These are phyloP conservation scores for Hedya salicella DNA, from an alignment of 2,888 invertebrate genomes.

Conservation along the genomic window DNA sequence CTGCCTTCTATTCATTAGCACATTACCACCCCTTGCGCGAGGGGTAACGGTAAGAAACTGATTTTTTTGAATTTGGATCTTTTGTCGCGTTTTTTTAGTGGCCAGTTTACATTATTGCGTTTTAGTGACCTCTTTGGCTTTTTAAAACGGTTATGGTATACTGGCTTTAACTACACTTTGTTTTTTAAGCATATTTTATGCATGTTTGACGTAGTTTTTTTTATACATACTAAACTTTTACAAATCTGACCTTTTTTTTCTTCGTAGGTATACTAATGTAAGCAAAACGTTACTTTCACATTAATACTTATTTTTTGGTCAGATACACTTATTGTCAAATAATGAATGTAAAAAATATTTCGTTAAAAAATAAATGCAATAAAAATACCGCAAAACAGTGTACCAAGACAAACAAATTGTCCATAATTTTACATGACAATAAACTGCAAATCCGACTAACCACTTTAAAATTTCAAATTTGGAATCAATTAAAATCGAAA, in stretches of 20 bases:
- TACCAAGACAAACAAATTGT: not conserved
- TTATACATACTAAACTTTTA: not conserved
- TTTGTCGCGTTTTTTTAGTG: constrained; percentile 26
- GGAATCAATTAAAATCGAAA: constrained; percentile 34
- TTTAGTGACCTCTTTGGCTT: not conserved
- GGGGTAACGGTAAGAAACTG: constrained; percentile 44
- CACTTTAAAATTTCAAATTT: constrained; percentile 30
- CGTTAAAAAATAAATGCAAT: too few species aligned
- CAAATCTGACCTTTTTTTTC: too few species aligned
- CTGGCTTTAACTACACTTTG: too few species aligned
- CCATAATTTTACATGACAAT: constrained; percentile 1
- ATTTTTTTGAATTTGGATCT: constrained; percentile 43
- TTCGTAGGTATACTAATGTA: too few species aligned
- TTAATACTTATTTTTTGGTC: too few species aligned
- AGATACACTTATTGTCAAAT: too few species aligned
- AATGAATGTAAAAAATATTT: too few species aligned
- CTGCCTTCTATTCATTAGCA: constrained; percentile 82
- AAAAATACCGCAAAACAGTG: not conserved
- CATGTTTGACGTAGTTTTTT: too few species aligned
- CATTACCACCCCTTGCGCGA: constrained; percentile 78
- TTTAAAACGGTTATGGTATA: not conserved
- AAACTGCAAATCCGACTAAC: constrained; percentile 30
- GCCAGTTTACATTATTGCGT: constrained; percentile 9
- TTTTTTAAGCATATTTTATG: too few species aligned
- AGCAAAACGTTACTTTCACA: too few species aligned